Evolutionary conservation across 2,113 vertebrate species (phyloP), one percentile per base, ranked within the genome.

Genomic region (Hoplias malabaricus): DNA sequence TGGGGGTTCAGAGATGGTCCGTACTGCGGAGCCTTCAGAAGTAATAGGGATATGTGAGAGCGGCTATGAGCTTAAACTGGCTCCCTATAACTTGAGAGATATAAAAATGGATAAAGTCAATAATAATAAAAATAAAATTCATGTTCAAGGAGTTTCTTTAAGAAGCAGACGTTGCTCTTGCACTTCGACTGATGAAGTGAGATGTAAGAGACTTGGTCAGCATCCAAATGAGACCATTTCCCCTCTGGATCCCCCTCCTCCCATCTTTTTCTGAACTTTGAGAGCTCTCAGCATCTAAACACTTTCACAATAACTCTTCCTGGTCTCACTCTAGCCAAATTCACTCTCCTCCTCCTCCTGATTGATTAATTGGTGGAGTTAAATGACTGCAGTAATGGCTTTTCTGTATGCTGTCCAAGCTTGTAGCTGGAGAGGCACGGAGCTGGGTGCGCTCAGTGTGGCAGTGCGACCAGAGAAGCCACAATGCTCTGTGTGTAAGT

Each of bases 311-410:
- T 54, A 53, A 38, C 34, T 38, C 6, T 63, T 71, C 23, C 57
- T 59, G 68, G 46, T 25, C 29, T 48, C 31, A 43, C 31, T 7
- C 27, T 48, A 21, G 65, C 53, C 65, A 38, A 50, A 72, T 54
- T 78, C 0, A 72, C 76, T 76, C 80, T 69, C 46, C 62, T 61
- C 42, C 50, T 8, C 56, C 48, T 46, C 69, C 5, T 69, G 59
- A 82, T 83, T 83, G 79, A 85, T 84, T 77, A 80, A 86, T 80
- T 63, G 53, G 68, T 70, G 29, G 21, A 56, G 57, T 75, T 85
- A 81, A 80, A 81, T 80, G 70, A 66, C 31, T 43, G 10, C 62
- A 53, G 53, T 85, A 85, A 85, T 85, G 77, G 77, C 27, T 78
- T 84, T 82, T 81, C 65, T 82, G 77, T 80, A 69, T 69, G 74